Base-by-base conservation (phyloP, 1,140 invertebrate genomes). In the Aphidius ervi region DNA sequence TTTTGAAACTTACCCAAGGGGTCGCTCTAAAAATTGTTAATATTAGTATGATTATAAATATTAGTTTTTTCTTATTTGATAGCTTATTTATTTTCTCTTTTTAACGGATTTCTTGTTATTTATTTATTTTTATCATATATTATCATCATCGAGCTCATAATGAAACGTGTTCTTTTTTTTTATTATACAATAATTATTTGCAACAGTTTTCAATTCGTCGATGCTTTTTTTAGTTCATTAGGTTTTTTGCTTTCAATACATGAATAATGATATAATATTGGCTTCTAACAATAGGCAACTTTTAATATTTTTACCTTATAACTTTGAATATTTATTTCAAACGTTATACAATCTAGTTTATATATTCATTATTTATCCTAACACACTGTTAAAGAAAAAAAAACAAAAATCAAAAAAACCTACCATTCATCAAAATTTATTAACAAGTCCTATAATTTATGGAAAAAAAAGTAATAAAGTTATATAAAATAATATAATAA, bases 371-470 rank as follows among this genome's bases (percentile, higher is more conserved):
- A 0, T 16, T 16, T 16, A 16, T 16, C 16, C 16, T 16, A 16
- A 16, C 16, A 31, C 6, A 50, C 9, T 40, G 40, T 56, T 56
- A 42, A 61, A 47, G 20, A 49, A 41, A 45, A 49, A 16, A 60
- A 45, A 67, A 42, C 49, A 54, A 65, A 3, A 31, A 31, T 31
- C 0, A 31, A 31, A 31, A 31, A 63, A 63, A 65, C 57, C 49
- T 58, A 58, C 57, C 57, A 62, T 56, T 61, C 64, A 63, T 54
- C 4, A 50, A 66, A 69, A 60, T 10, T 39, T 53, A 57, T 59
- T 43, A 46, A 52, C 67, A 69, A 58, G 40, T 46, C 45, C 37
- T 9, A 16, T 41, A 49, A 9, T 49, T 37, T 42, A n/a, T 9
- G 54, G 47, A 31, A 43, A 41, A 7, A 53, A 67, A 66, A 57